Conservation (phyloP, 2,888 invertebrate genomes). For the Dynastes grantii region DNA sequence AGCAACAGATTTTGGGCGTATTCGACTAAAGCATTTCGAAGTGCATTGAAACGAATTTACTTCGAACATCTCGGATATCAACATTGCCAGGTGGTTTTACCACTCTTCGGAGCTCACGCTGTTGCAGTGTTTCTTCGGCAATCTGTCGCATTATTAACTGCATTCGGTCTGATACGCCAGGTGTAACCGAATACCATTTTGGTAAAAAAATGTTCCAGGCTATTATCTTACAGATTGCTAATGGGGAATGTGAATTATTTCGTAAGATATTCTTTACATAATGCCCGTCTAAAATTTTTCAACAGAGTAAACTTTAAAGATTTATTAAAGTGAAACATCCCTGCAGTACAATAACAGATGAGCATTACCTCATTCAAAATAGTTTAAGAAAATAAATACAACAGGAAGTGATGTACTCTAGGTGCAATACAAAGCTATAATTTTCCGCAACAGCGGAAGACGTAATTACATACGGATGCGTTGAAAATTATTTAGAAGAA, state of each 20-base stretch:
- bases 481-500: too few species aligned
- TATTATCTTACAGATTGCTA: conserved; percentile 9
- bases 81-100: conserved; percentile 36
- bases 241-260: not conserved
- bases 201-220: conserved; percentile 20
- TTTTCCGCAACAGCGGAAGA: too few species aligned
- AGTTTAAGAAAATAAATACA: too few species aligned
- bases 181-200: conserved; percentile 37
- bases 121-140: conserved; percentile 18
- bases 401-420: too few species aligned
- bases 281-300: too few species aligned
- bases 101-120: not conserved
- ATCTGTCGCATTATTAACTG: conserved; percentile 38
- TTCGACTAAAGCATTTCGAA: not conserved
- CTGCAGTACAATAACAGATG: too few species aligned
- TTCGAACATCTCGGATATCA: conserved; percentile 34
- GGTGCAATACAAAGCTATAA: too few species aligned
- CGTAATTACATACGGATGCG: too few species aligned
- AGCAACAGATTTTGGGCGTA: not conserved
- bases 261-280: not conserved
- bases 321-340: too few species aligned
- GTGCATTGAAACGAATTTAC: conserved; percentile 10
- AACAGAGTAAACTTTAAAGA: too few species aligned
- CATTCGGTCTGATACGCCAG: conserved; percentile 1
- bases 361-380: too few species aligned